phyloP scores from a whole-genome alignment of 1,140 invertebrate species.

The Musca domestica region DNA sequence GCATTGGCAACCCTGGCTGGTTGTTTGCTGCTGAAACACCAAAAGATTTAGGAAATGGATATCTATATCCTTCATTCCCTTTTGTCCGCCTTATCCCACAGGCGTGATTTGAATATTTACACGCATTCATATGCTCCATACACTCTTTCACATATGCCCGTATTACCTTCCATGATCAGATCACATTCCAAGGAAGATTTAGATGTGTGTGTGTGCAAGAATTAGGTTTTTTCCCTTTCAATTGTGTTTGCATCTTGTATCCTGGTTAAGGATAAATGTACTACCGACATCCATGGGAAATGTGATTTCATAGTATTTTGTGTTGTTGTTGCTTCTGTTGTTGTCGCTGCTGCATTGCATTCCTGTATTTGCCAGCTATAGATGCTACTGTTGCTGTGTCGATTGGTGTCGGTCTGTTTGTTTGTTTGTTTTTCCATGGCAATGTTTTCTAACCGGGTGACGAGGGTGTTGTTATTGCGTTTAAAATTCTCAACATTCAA shows the following conservation, averaged over 20 bases:
- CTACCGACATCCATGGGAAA: too few species aligned
- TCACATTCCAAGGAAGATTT: neutral
- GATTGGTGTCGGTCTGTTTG: neutral
- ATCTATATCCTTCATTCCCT: slow-evolving; percentile 8
- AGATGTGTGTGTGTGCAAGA: too few species aligned
- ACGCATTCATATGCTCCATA: neutral
- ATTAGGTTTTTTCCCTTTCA: too few species aligned
- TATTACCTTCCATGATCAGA: neutral
- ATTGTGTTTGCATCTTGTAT: too few species aligned
- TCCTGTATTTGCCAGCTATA: neutral
- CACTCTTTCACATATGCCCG: too few species aligned
- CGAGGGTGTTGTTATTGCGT: slow-evolving; percentile 5
- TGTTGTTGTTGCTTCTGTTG: too few species aligned
- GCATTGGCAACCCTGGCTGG: too few species aligned
- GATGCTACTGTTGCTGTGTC: neutral
- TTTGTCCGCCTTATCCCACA: neutral
- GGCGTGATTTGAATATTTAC: slow-evolving; percentile 20
- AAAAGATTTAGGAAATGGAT: neutral
- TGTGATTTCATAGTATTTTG: too few species aligned
- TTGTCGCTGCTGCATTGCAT: neutral
- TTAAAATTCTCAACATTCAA: slow-evolving; percentile 14
- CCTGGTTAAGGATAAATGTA: too few species aligned
- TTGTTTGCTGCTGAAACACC: too few species aligned
- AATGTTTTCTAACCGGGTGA: neutral
- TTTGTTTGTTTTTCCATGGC: neutral